Evolutionary conservation across 2,888 invertebrate species (phyloP), one percentile per base, ranked within the genome.

Genomic region (Drosophila putrida): DNA sequence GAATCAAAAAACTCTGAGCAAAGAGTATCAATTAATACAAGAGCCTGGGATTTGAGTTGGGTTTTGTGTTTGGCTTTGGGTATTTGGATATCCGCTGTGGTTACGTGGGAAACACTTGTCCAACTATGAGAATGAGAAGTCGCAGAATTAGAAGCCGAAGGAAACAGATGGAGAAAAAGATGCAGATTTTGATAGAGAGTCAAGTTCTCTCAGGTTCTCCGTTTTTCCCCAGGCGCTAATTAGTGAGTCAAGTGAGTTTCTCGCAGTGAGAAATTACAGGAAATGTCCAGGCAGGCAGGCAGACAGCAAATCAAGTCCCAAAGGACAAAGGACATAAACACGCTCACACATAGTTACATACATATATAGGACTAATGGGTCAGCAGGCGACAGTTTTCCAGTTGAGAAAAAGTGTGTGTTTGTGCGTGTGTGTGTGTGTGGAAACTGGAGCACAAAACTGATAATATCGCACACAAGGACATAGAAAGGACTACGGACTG

Each of bases 361-460:
- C 15, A 31, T 5, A 31, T 11, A n/a, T 10, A 33, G 31, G 43
- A 27, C 43, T 54, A 65, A 70, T 57, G 62, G 55, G 66, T 60
- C 50, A 55, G 39, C 60, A 38, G 67, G 51, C 71, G 66, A 58
- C 51, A 58, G 54, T 67, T 72, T 68, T 59, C 43, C 46, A 13
- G 57, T 50, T 67, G 31, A 31, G 31, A 8, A 20, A 20, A 20
- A 20, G 20, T 20, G 20, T 20, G 20, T 20, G 20, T 20, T 2
- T 20, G 20, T 20, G 1, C 2, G 20, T 20, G 33, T 20, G 58
- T 41, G 10, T 31, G 41, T 33, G 31, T 44, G 55, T 53, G 75
- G 65, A 87, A 88, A 84, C 87, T 88, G 75, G 88, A 78, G 69
- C 87, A 83, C 65, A 67, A 71, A 61, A 44, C 82, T 76, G 86